Evolutionary conservation across 2,113 vertebrate genomes (phyloP), one percentile per base, ranked within the genome.

Genomic region (Collichthys lucidus): DNA sequence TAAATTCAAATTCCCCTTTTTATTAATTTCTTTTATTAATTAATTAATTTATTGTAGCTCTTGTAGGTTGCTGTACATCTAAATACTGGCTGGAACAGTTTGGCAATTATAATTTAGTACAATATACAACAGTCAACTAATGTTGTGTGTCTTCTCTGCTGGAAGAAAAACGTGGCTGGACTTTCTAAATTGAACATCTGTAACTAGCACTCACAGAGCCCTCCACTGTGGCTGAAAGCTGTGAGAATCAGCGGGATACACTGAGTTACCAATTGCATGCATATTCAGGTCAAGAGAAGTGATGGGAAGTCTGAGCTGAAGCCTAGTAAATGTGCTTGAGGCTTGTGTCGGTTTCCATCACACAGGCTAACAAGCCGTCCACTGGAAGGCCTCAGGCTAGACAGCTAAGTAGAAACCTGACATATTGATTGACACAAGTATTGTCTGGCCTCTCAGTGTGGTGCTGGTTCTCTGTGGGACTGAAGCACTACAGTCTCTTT

Each of bases 401-500:
- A 66, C 64, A 53, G 80, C 83, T 72, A 83, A 66, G 74, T 78
- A 75, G 75, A 60, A 1, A 65, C 73, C 20, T 77, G 80, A 84
- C 60, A 1, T 40, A 40, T 6, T 92, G 91, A 92, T 79, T 91
- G 93, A 92, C 88, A 89, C 57, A 76, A 44, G 67, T 65, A 88
- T 91, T 90, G 92, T 93, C 50, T 85, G 67, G 20, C 67, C 80
- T 65, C 89, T 88, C 85, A 46, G 84, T 89, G 59, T 72, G 90
- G 86, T 64, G 44, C 47, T 17, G 24, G 75, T 59, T 84, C 86
- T 86, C 82, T 24, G 76, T 82, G 71, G 81, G 85, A 74, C n/a
- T 40, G 26, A 64, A 35, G 40, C 67, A n/a, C 35, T 22, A 22
- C 55, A 26, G 26, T 72, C 5, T 62, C 77, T 73, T 35, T 5